Conservation (phyloP, 2,113 vertebrate species). For the Pteronura brasiliensis region DNA sequence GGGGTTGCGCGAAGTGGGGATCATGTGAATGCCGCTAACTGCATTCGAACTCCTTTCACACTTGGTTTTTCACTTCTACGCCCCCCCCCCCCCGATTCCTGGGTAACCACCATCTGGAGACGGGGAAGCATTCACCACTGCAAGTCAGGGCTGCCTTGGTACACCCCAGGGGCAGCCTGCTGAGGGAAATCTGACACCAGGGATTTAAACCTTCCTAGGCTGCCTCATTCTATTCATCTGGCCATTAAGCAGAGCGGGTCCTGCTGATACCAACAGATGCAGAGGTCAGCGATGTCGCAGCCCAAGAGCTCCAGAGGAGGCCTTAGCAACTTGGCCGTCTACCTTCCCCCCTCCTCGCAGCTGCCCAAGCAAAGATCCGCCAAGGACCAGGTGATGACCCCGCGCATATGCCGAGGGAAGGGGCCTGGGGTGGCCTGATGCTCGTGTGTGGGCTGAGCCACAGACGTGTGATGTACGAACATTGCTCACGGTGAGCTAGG, state of each 20-base stretch:
- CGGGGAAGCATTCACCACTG: not conserved
- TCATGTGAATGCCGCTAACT: not conserved
- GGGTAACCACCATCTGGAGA: not conserved
- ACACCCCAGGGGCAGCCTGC: not conserved
- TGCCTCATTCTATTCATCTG: not conserved
- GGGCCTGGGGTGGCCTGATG: accelerated
- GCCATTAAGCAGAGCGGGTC: not conserved
- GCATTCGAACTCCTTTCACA: not conserved
- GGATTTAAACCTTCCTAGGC: not conserved
- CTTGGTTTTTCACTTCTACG: not conserved
- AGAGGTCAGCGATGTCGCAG: accelerated
- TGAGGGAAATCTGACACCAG: not conserved
- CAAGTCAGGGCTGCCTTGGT: not conserved
- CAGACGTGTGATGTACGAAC: accelerated
- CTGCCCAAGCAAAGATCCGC: not conserved
- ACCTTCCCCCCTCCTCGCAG: not conserved
- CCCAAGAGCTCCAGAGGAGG: not conserved
- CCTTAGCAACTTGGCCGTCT: accelerated
- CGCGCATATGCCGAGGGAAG: accelerated
- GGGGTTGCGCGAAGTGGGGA: too few species aligned
- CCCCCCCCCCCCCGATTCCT: not conserved
- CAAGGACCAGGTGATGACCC: accelerated
- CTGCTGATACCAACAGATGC: not conserved
- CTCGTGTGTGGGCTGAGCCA: not conserved
- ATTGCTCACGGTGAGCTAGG: not conserved